phyloP scores from a whole-genome alignment of 35 echinoderm and acorn worm species.

The Strongylocentrotus purpuratus region DNA sequence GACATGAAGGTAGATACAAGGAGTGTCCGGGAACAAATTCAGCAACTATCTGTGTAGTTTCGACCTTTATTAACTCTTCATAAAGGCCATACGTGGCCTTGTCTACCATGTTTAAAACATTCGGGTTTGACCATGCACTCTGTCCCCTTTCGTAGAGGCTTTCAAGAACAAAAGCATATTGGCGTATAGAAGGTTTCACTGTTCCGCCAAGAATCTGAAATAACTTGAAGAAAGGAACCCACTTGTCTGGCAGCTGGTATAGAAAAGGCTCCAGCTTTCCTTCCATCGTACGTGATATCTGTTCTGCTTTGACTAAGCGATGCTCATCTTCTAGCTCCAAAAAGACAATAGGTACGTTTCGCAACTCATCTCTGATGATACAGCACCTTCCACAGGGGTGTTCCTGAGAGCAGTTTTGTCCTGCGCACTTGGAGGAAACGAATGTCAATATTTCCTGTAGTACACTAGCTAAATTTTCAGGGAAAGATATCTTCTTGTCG shows the following conservation, averaged over 20 bases:
- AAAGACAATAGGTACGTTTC: neutral
- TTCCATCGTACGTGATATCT: neutral
- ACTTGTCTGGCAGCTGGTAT: too few species aligned
- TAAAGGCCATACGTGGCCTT: neutral
- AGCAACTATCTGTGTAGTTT: neutral
- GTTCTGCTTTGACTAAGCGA: neutral
- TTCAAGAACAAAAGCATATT: too few species aligned
- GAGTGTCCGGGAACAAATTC: neutral
- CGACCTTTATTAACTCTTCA: neutral
- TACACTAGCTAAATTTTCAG: neutral
- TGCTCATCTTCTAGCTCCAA: neutral
- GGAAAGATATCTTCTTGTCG: neutral
- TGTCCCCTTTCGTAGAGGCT: neutral
- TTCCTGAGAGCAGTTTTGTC: neutral
- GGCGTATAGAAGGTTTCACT: too few species aligned
- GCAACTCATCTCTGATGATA: neutral
- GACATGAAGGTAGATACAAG: slow-evolving; percentile 16
- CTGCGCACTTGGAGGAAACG: neutral
- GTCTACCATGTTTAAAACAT: neutral
- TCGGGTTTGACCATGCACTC: neutral
- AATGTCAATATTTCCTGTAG: neutral
- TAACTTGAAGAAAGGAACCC: too few species aligned
- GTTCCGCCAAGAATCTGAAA: too few species aligned
- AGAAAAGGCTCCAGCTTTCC: too few species aligned
- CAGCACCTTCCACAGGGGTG: neutral